Base-by-base conservation (phyloP, 1,140 invertebrate genomes). In the Macrobrachium rosenbergii region DNA sequence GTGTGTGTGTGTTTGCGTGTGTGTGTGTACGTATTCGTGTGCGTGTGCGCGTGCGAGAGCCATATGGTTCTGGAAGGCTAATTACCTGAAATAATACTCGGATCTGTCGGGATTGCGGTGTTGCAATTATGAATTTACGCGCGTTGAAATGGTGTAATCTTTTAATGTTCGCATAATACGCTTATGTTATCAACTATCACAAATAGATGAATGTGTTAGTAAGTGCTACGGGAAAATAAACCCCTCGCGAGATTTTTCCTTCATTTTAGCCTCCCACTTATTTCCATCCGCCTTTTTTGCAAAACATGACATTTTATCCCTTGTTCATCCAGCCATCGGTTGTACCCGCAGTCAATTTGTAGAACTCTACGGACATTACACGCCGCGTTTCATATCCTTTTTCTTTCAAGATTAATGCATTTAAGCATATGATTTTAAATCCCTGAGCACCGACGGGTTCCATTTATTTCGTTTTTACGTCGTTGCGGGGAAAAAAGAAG, bases 81-180 rank as follows among this genome's bases (percentile, higher is more conserved):
- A 83, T 83, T 83, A 83, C 60, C 72, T 52, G 77, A 63, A 76
- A 83, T 83, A 83, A 83, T 83, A 59, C 82, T 21, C 37, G 72
- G 82, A 83, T 83, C 72, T 19, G 62, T 17, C 28, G 82, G 82
- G 82, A 83, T 83, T 83, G 72, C 60, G 73, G 43, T 63, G 21
- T 62, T 59, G 62, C 82, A 58, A 83, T 83, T 83, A 83, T 77
- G 77, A 76, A 83, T 83, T 76, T 73, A 83, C 77, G 62, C 77
- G 73, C 64, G 77, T 83, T 19, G 72, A 76, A 62, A 76, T 37
- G n/a, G 58, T 45, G 52, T 83, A 83, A 83, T 83, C 82, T 83
- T 83, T 83, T 83, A 83, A 83, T 83, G 77, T 83, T 75, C 45
- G 59, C 63, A 83, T 83, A 83, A 83, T 83, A 45, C 82, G 82